phyloP scores from a whole-genome alignment of 2,888 invertebrate species.

The Parelbella ahira region DNA sequence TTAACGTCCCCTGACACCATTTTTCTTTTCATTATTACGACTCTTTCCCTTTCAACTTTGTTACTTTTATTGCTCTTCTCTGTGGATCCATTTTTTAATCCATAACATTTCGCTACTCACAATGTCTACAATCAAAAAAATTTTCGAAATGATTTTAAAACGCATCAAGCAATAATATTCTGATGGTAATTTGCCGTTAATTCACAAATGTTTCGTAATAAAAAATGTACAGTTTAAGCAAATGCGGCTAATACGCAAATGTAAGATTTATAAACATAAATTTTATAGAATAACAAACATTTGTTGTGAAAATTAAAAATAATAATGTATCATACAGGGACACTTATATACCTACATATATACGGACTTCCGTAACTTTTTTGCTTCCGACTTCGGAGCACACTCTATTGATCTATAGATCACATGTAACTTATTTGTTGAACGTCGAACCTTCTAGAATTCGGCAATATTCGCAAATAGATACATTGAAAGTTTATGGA shows the following conservation, averaged over 20 bases:
- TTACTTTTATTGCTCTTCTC: conserved; percentile 35
- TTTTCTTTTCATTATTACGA: conserved; percentile 41
- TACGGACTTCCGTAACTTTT: conserved; percentile 1
- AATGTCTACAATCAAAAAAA: too few relatives aligned
- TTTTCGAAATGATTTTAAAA: too few relatives aligned
- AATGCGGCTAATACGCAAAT: too few relatives aligned
- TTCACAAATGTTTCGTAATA: too few relatives aligned
- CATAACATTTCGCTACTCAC: neutral
- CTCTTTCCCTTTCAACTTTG: conserved; percentile 19
- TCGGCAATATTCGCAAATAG: conserved; percentile 10
- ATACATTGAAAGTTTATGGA: conserved; percentile 6
- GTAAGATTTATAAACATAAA: too few relatives aligned
- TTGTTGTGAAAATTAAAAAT: too few relatives aligned
- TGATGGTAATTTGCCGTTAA: too few relatives aligned
- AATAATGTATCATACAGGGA: conserved; percentile 13
- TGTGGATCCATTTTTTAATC: conserved; percentile 7
- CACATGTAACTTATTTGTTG: conserved; percentile 10
- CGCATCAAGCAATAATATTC: too few relatives aligned
- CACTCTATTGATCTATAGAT: neutral
- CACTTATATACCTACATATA: too few relatives aligned
- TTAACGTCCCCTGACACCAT: conserved; percentile 40
- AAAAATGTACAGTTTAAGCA: too few relatives aligned
- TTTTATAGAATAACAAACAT: too few relatives aligned
- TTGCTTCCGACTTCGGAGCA: neutral
- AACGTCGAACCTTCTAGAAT: conserved; percentile 13